Conservation (phyloP, 2,888 invertebrate species). For the Elysia crispata region DNA sequence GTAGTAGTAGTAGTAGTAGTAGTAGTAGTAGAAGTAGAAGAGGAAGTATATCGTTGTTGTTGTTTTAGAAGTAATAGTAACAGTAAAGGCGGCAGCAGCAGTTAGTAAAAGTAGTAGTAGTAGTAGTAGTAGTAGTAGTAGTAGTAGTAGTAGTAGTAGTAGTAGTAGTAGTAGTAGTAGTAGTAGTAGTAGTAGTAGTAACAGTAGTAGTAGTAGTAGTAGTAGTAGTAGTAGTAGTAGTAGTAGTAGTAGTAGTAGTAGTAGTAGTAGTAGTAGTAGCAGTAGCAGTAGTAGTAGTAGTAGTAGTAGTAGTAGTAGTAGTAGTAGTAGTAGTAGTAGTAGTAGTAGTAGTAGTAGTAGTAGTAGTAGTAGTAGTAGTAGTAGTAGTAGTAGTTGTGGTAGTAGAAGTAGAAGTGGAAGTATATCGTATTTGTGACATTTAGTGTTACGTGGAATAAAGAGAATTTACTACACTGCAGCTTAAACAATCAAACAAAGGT, state of each 20-base stretch:
- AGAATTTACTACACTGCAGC: too few species aligned
- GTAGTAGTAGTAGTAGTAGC: slow-evolving; percentile 27
- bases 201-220: slow-evolving; percentile 22
- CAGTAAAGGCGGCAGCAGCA: too few species aligned
- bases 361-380: slow-evolving; percentile 31
- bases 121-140: slow-evolving; percentile 9
- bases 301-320: slow-evolving; percentile 24
- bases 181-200: slow-evolving; percentile 25
- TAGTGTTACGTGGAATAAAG: too few species aligned
- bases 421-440: too few species aligned
- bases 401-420: too few species aligned
- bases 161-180: slow-evolving; percentile 4
- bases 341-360: slow-evolving; percentile 29
- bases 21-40: too few species aligned
- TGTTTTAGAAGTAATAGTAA: too few species aligned
- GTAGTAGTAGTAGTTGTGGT: too few species aligned
- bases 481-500: too few species aligned
- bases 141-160: slow-evolving; percentile 9
- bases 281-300: slow-evolving; percentile 24
- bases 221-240: slow-evolving; percentile 1
- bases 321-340: slow-evolving; percentile 34
- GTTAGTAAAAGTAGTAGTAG: too few species aligned
- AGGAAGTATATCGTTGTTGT: too few species aligned
- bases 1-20: too few species aligned
- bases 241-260: slow-evolving; percentile 18